Percentiles rank a stretch among this genome's conserved stretches.
These are phyloP conservation scores for Holothuria scabra DNA, from an alignment of 53 echinoderm and acorn worm species.

Conservation along the genomic window DNA sequence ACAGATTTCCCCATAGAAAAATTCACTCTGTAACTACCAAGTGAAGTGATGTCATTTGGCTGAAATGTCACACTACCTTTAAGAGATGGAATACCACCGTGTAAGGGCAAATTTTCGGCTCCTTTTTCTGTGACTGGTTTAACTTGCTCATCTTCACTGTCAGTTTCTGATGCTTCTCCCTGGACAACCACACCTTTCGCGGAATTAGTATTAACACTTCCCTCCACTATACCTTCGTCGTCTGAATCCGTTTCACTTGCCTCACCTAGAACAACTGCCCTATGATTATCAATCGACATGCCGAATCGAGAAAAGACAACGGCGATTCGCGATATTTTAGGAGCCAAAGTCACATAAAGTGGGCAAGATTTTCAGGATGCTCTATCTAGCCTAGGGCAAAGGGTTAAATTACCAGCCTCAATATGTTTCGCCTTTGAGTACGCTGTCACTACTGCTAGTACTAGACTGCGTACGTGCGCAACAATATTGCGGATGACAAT, in stretches of 20 bases:
- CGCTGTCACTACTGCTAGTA: too few relatives aligned
- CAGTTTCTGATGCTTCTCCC: constrained; percentile 94
- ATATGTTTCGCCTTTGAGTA: too few relatives aligned
- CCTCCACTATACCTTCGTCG: constrained; percentile 56
- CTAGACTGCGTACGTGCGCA: too few relatives aligned
- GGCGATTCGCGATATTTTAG: too few relatives aligned
- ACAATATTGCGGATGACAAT: too few relatives aligned
- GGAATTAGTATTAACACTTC: constrained; percentile 31
- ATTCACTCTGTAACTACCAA: too few relatives aligned
- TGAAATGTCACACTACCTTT: constrained; percentile 77
- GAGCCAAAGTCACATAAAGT: too few relatives aligned
- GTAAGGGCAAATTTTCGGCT: constrained; percentile 41
- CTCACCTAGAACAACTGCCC: constrained; percentile 72
- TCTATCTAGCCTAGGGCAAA: too few relatives aligned
- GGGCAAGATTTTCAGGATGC: too few relatives aligned
- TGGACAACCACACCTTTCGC: constrained; percentile 66
- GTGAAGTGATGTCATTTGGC: too few relatives aligned
- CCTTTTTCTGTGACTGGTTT: constrained; percentile 31
- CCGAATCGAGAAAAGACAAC: too few relatives aligned
- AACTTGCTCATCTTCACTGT: constrained; percentile 65
- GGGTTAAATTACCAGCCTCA: too few relatives aligned
- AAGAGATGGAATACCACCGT: constrained; percentile 68
- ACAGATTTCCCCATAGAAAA: neutral
- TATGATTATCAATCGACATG: neutral
- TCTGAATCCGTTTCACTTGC: constrained; percentile 88